phyloP scores from a whole-genome alignment of 2,113 vertebrate species.

The Perccottus glenii region DNA sequence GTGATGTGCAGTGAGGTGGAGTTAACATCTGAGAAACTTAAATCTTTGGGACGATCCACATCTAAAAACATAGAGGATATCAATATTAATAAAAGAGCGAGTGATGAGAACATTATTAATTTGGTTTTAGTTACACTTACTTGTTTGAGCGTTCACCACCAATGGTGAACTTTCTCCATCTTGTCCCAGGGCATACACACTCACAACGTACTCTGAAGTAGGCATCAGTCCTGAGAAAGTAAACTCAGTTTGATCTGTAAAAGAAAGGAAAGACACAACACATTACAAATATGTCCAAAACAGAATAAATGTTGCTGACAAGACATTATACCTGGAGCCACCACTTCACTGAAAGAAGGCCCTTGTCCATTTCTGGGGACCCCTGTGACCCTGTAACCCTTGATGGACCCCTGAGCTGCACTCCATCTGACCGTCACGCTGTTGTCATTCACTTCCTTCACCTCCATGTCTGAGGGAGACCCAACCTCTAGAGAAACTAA shows the following conservation, averaged over 20 bases:
- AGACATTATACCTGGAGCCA: constrained; percentile 83
- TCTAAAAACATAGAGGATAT: constrained; percentile 72
- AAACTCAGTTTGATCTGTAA: constrained; percentile 90
- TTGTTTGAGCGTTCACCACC: constrained; percentile 88
- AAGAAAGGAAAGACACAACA: constrained; percentile 8
- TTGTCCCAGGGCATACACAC: constrained; percentile 86
- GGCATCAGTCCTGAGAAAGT: constrained; percentile 95
- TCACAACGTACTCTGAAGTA: constrained; percentile 88
- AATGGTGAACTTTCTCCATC: constrained; percentile 89
- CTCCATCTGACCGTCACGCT: constrained; percentile 92
- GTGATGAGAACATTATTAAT: too few species aligned
- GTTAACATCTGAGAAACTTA: constrained; percentile 93
- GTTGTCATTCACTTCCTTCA: constrained; percentile 88
- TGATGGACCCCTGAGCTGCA: constrained; percentile 88
- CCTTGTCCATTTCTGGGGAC: constrained; percentile 86
- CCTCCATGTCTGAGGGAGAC: constrained; percentile 90
- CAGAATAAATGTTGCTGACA: not conserved
- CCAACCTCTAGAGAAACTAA: constrained; percentile 81
- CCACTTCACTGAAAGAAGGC: constrained; percentile 81
- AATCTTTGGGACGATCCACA: constrained; percentile 93
- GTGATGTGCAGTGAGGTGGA: constrained; percentile 92
- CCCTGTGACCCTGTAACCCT: constrained; percentile 90
- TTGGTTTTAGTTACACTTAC: constrained; percentile 75
- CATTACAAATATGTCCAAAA: not conserved
- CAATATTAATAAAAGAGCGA: not conserved